Percentiles rank a stretch among this genome's conserved stretches.
phyloP scores from a whole-genome alignment of 2,888 invertebrate species.

The Catocala fraxini region DNA sequence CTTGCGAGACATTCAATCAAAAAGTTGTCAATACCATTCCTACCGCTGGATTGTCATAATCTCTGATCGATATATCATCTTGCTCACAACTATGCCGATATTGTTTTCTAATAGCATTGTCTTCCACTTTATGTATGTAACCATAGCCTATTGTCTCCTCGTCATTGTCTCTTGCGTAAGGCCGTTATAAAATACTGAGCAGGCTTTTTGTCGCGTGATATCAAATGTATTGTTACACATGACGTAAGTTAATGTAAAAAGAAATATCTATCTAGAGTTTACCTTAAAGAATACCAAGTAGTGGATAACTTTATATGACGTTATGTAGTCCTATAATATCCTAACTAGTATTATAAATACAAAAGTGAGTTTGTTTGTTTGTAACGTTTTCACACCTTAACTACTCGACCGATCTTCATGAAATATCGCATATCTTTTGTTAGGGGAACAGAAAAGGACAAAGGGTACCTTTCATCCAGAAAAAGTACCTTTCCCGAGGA shows the following conservation, averaged over 20 bases:
- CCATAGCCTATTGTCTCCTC: slow-evolving; percentile 54
- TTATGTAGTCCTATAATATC: too few species aligned
- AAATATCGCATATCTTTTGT: too few species aligned
- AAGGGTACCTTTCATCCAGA: too few species aligned
- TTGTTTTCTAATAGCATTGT: slow-evolving; percentile 68
- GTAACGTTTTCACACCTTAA: too few species aligned
- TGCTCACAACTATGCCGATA: slow-evolving; percentile 51
- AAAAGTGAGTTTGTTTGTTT: too few species aligned
- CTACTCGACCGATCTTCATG: too few species aligned
- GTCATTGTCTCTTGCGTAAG: slow-evolving; percentile 56
- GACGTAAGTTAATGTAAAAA: background rate
- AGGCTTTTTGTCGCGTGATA: slow-evolving; percentile 31
- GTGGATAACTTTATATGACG: too few species aligned
- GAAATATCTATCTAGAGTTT: too few species aligned
- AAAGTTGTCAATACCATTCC: slow-evolving; percentile 57
- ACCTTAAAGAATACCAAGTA: too few species aligned
- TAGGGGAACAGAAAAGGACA: too few species aligned
- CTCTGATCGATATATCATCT: slow-evolving; percentile 60
- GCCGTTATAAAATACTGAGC: slow-evolving; percentile 28
- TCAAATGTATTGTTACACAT: slow-evolving; percentile 1
- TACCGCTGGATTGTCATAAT: slow-evolving; percentile 52
- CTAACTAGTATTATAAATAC: too few species aligned
- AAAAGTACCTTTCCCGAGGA: too few species aligned
- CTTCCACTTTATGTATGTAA: slow-evolving; percentile 54
- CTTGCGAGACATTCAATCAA: slow-evolving; percentile 59